phyloP scores from a whole-genome alignment of 2,888 invertebrate species.

The Zaprionus obscuricornis region DNA sequence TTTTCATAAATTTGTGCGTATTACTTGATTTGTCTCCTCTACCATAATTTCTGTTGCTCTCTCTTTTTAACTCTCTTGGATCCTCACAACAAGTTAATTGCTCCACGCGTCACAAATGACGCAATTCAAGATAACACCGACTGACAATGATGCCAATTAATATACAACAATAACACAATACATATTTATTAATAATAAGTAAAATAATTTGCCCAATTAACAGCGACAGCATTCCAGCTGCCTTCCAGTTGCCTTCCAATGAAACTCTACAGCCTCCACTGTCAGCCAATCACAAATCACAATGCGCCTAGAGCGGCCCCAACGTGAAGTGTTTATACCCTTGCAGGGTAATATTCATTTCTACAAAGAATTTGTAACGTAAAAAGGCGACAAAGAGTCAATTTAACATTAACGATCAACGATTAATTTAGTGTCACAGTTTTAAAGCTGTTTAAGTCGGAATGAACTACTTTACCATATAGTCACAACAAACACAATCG shows the following conservation, averaged over 20 bases:
- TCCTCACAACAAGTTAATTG: slow-evolving; percentile 23
- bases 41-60: no score
- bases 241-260: slow-evolving; percentile 32
- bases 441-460: no score
- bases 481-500: no score
- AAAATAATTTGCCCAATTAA: slow-evolving; percentile 75
- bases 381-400: no score
- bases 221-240: slow-evolving; percentile 65
- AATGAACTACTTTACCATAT: no score
- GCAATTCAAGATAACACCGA: slow-evolving; percentile 46
- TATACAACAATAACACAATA: slow-evolving; percentile 65
- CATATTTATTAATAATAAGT: slow-evolving; percentile 77
- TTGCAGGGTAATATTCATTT: no score
- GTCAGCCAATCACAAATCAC: slow-evolving; percentile 49
- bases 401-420: no score
- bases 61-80: not conserved
- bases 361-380: no score
- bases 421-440: no score
- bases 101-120: slow-evolving; percentile 65
- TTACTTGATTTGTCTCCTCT: slow-evolving; percentile 9
- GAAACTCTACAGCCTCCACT: slow-evolving; percentile 5
- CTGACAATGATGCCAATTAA: slow-evolving; percentile 73
- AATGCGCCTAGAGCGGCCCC: slow-evolving; percentile 29
- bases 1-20: slow-evolving; percentile 21
- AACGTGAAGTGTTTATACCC: no score